Evolutionary conservation across 2,113 vertebrate genomes (phyloP).

Genomic region (Erythrolamprus reginae): DNA sequence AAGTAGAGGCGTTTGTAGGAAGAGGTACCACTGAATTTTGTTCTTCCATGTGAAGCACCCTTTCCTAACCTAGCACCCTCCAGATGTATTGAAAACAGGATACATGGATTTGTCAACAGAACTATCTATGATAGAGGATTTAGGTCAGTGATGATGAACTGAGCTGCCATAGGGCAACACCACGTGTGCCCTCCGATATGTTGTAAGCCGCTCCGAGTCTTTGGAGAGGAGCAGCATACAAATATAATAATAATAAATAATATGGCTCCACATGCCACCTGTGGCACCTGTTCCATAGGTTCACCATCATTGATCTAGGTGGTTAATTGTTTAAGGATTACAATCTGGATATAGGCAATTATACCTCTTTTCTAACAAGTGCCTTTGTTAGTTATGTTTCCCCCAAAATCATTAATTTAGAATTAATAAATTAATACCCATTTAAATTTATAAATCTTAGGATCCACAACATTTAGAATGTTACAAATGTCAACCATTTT

Average conservation of each 20-base stretch:
- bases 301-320: not conserved
- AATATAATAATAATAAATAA: too few species aligned
- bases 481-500: not conserved
- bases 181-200: too few species aligned
- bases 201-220: too few species aligned
- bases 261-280: too few species aligned
- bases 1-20: too few species aligned
- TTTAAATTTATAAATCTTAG: not conserved
- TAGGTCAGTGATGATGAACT: not conserved
- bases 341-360: not conserved
- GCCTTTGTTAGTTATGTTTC: not conserved
- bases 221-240: too few species aligned
- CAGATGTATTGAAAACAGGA: not conserved
- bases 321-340: not conserved
- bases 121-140: not conserved
- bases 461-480: not conserved
- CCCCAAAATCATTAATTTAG: not conserved
- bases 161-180: too few species aligned
- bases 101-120: not conserved
- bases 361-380: not conserved
- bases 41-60: not conserved
- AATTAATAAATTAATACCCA: not conserved
- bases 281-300: too few species aligned
- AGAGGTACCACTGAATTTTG: too few species aligned
- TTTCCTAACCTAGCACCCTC: not conserved